Evolutionary conservation across 2,797 vertebrate genomes (phyloP).

Genomic region (Benthosema pterotum): DNA sequence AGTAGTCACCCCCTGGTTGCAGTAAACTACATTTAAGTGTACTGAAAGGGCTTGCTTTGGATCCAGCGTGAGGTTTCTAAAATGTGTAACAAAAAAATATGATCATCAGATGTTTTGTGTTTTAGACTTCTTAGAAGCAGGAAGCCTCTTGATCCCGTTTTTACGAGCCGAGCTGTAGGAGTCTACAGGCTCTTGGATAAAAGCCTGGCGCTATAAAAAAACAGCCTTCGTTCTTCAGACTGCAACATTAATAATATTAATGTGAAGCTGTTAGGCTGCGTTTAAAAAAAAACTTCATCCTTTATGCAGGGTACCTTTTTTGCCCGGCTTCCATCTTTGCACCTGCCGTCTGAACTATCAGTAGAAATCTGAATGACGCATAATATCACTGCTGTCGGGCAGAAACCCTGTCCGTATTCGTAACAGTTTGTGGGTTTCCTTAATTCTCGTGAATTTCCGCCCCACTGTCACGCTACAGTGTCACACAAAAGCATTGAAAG

Average conservation of each 20-base stretch:
- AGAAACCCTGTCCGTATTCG: too few species aligned
- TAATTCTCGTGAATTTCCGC: too few species aligned
- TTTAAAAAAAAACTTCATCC: slow-evolving; percentile 22
- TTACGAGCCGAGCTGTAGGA: slow-evolving; percentile 24
- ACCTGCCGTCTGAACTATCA: too few species aligned
- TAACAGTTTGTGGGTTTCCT: too few species aligned
- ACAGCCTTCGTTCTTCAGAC: slow-evolving; percentile 36
- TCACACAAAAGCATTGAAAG: too few species aligned
- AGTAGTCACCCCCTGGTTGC: neutral
- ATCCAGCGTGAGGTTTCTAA: slow-evolving; percentile 6
- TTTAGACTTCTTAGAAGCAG: slow-evolving; percentile 12
- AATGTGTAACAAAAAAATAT: slow-evolving; percentile 10
- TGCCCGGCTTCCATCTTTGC: too few species aligned
- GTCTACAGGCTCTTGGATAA: slow-evolving; percentile 9
- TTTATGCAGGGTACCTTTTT: too few species aligned
- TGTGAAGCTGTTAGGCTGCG: slow-evolving; percentile 25
- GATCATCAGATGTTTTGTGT: slow-evolving; percentile 15
- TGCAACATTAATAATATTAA: slow-evolving; percentile 38
- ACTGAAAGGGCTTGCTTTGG: slow-evolving; percentile 1
- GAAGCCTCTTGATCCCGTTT: slow-evolving; percentile 33
- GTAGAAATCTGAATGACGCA: too few species aligned
- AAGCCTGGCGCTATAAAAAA: slow-evolving; percentile 35
- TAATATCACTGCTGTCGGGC: too few species aligned
- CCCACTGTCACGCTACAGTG: too few species aligned
- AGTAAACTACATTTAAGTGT: neutral